Percentiles rank a stretch among this genome's conserved stretches.
phyloP scores from a whole-genome alignment of 2,113 vertebrate species.

The Gnathonemus echidnorhynchus region DNA sequence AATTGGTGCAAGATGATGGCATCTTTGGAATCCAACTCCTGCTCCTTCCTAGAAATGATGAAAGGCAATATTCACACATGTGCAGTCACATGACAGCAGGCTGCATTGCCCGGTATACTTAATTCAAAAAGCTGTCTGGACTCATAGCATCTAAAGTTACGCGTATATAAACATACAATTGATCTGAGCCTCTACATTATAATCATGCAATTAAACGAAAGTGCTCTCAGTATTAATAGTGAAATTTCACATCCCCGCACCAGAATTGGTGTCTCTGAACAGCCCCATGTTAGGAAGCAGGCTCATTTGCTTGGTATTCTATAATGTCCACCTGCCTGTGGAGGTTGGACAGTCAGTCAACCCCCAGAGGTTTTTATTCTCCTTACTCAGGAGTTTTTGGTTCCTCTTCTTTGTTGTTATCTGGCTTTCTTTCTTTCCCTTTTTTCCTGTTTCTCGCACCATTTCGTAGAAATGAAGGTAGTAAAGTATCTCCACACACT shows the following conservation, averaged over 20 bases:
- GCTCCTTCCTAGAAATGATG: slow-evolving; percentile 74
- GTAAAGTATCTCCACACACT: neutral
- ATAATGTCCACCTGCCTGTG: neutral
- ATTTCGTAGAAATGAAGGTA: neutral
- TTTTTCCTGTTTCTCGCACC: neutral
- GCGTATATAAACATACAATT: neutral
- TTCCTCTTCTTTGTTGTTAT: neutral
- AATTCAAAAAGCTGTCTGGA: neutral
- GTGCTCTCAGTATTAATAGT: neutral
- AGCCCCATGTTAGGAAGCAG: neutral
- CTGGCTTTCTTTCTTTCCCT: neutral
- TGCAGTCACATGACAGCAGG: neutral
- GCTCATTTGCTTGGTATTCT: neutral
- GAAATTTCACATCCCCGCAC: neutral
- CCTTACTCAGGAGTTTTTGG: neutral
- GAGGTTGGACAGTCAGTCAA: neutral
- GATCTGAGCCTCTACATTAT: neutral
- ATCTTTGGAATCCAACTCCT: slow-evolving; percentile 94
- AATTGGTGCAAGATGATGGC: slow-evolving; percentile 97
- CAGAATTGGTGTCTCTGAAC: neutral
- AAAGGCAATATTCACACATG: neutral
- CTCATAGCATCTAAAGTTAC: neutral
- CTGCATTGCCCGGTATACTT: neutral
- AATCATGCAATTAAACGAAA: neutral
- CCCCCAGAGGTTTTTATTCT: neutral